Evolutionary conservation across 30 jellyfish, hydroid and myxozoan genomes (phyloP).

Genomic region (Clytia hemisphaerica): DNA sequence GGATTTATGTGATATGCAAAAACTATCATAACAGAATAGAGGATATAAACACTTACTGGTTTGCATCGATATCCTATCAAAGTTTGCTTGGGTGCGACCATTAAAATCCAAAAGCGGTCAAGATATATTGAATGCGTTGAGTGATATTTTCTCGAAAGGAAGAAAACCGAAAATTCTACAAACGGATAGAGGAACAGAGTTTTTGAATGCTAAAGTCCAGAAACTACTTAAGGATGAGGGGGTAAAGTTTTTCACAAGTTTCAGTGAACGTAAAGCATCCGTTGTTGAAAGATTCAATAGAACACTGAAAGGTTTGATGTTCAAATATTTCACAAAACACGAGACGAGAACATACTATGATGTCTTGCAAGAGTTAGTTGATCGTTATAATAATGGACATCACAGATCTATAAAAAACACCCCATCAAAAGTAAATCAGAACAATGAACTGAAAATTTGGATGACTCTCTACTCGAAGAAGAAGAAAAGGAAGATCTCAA

Average conservation of each 20-base stretch:
- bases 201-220: constrained; percentile 18
- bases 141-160: constrained; percentile 1
- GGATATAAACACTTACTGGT: constrained; percentile 43
- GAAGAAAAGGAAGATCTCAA: too few relatives aligned
- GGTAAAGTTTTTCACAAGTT: constrained; percentile 25
- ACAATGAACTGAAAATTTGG: constrained; percentile 19
- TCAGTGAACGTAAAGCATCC: constrained; percentile 4
- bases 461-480: not conserved
- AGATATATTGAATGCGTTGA: constrained; percentile 22
- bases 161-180: constrained; percentile 27
- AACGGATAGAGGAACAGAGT: constrained; percentile 55
- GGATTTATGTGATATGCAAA: constrained; percentile 34
- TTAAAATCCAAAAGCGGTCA: constrained; percentile 36
- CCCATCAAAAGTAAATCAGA: constrained; percentile 23
- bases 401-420: constrained; percentile 16
- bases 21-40: constrained; percentile 13
- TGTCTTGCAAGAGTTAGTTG: constrained; percentile 23
- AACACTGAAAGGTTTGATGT: constrained; percentile 26
- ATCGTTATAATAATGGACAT: constrained; percentile 5
- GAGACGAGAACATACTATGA: constrained; percentile 16
- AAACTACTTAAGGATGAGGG: not conserved
- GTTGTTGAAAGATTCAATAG: constrained; percentile 36
- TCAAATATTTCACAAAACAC: constrained; percentile 9
- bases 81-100: constrained; percentile 54
- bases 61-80: constrained; percentile 43